phyloP scores from a whole-genome alignment of 2,888 invertebrate genomes.

The Cryptocephalus primarius region DNA sequence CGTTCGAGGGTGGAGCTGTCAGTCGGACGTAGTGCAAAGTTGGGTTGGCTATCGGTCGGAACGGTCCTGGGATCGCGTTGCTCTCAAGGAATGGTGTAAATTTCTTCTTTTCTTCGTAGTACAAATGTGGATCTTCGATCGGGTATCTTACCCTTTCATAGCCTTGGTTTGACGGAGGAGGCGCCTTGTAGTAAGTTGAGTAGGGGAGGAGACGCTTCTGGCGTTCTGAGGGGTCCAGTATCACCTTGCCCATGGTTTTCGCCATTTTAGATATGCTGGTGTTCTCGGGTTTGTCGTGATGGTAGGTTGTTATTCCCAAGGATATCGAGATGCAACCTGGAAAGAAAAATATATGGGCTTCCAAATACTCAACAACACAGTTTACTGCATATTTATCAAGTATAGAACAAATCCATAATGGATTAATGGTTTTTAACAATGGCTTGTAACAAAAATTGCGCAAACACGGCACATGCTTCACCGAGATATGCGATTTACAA shows the following conservation, averaged over 20 bases:
- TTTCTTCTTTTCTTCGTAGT: slow-evolving; percentile 18
- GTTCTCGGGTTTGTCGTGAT: slow-evolving; percentile 31
- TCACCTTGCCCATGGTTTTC: slow-evolving; percentile 22
- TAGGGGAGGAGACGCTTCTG: slow-evolving; percentile 72
- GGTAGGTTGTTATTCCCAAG: slow-evolving; percentile 27
- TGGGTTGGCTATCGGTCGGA: slow-evolving; percentile 36
- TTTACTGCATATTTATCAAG: too few relatives aligned
- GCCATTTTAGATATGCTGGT: slow-evolving; percentile 17
- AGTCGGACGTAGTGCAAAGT: slow-evolving; percentile 11
- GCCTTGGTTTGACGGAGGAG: slow-evolving; percentile 22
- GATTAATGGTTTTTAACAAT: too few relatives aligned
- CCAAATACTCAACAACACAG: too few relatives aligned
- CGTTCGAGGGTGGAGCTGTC: slow-evolving; percentile 12
- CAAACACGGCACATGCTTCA: too few relatives aligned
- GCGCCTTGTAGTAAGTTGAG: slow-evolving; percentile 66
- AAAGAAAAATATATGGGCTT: slow-evolving; percentile 1
- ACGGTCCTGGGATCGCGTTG: slow-evolving; percentile 45
- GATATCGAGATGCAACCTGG: slow-evolving; percentile 4
- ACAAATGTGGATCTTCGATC: neutral
- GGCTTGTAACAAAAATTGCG: too few relatives aligned
- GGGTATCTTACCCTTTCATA: neutral
- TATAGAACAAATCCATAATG: too few relatives aligned
- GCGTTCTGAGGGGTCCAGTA: slow-evolving; percentile 43
- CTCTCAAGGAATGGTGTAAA: slow-evolving; percentile 44
- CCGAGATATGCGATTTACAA: too few relatives aligned